Percentiles rank a stretch among this genome's conserved stretches.
Evolutionary conservation across 2,113 vertebrate genomes (phyloP).

Genomic region (Hirundichthys speculiger): DNA sequence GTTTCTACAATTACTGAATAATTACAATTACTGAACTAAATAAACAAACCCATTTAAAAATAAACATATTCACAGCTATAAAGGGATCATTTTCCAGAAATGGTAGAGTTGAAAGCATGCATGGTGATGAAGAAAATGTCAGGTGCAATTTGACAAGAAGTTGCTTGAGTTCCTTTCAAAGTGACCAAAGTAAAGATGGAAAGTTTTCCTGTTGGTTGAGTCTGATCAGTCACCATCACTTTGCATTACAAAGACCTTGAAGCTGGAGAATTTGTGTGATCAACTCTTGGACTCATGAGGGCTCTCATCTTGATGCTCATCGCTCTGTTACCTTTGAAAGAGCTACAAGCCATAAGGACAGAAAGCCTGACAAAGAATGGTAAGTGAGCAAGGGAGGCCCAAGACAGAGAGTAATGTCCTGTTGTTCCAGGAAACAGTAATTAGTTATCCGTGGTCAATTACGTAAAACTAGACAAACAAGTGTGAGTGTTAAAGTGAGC

Average conservation of each 20-base stretch:
- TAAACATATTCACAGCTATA: too few relatives aligned
- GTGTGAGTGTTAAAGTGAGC: slow-evolving; percentile 74
- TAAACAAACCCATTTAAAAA: not conserved
- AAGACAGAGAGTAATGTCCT: slow-evolving; percentile 51
- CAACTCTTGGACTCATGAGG: not conserved
- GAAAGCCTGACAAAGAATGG: slow-evolving; percentile 35
- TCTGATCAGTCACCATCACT: not conserved
- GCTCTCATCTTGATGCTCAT: not conserved
- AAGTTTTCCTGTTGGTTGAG: not conserved
- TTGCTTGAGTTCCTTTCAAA: not conserved
- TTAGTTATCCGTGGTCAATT: slow-evolving; percentile 80
- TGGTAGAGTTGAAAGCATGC: not conserved
- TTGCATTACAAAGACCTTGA: not conserved
- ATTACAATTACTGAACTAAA: too few relatives aligned
- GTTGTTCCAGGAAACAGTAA: slow-evolving; percentile 69
- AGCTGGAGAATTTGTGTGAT: not conserved
- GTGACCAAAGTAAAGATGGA: not conserved
- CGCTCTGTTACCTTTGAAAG: not conserved
- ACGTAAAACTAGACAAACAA: slow-evolving; percentile 80
- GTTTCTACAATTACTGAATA: too few relatives aligned
- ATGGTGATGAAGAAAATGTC: not conserved
- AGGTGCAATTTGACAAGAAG: not conserved
- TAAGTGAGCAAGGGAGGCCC: slow-evolving; percentile 9
- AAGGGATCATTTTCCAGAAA: not conserved
- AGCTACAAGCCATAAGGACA: slow-evolving; percentile 19